Conservation (phyloP, 2,888 invertebrate genomes). For the Pachydiplax longipennis region DNA sequence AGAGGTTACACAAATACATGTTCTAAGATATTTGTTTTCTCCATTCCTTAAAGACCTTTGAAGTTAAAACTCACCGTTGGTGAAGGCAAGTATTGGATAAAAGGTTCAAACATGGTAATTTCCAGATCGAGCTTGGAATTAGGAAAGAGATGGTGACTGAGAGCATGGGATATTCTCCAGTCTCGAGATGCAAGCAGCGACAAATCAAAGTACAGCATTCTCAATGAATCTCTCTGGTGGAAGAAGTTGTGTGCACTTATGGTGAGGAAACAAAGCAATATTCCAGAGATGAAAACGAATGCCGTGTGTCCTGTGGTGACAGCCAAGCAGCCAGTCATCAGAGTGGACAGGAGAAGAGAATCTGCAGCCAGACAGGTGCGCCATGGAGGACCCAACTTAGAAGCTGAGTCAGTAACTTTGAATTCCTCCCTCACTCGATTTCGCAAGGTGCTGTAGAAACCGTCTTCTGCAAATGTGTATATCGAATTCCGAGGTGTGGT, state of each 20-base stretch:
- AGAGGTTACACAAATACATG: too few relatives aligned
- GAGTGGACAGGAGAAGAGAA: constrained; percentile 58
- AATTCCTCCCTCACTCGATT: constrained; percentile 49
- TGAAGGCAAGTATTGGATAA: constrained; percentile 70
- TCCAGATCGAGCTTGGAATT: constrained; percentile 80
- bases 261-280: constrained; percentile 55
- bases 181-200: constrained; percentile 70
- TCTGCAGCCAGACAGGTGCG: constrained; percentile 59
- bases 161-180: constrained; percentile 77
- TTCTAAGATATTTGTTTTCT: too few relatives aligned
- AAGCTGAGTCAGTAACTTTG: background rate
- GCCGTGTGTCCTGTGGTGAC: constrained; percentile 21
- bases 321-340: constrained; percentile 54
- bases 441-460: constrained; percentile 77
- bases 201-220: constrained; percentile 80
- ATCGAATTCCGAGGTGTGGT: constrained; percentile 71
- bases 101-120: constrained; percentile 72
- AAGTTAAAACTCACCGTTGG: background rate
- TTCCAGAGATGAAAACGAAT: constrained; percentile 55
- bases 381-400: background rate
- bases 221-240: constrained; percentile 77
- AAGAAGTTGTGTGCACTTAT: constrained; percentile 77
- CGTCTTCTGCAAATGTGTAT: constrained; percentile 75
- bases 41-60: too few relatives aligned
- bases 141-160: constrained; percentile 81